Percentiles rank a stretch among this genome's conserved stretches.
Conservation (phyloP, 2,888 invertebrate genomes). For the Phortica okadai region DNA sequence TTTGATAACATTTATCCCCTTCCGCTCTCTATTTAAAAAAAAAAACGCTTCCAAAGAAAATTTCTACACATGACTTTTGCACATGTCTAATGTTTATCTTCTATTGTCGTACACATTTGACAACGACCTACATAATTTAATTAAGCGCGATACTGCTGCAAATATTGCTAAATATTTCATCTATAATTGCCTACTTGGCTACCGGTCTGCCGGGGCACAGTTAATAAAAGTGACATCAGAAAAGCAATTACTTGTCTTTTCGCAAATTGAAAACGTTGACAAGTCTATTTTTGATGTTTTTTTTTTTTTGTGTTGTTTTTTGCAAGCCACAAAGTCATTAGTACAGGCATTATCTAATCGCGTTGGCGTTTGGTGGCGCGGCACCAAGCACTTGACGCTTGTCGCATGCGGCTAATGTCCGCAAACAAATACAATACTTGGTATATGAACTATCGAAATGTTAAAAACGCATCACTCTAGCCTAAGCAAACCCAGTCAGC, state of each 20-base stretch:
- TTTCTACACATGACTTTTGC: too few species aligned
- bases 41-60: too few species aligned
- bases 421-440: background rate
- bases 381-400: too few species aligned
- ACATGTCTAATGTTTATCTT: too few species aligned
- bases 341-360: slow-evolving; percentile 75
- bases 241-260: background rate
- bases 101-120: too few species aligned
- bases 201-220: background rate
- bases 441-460: background rate
- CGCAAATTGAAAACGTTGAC: background rate
- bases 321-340: background rate
- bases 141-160: background rate
- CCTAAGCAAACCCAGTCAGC: background rate
- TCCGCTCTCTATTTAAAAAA: too few species aligned
- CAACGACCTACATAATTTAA: too few species aligned
- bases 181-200: background rate
- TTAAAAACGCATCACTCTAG: slow-evolving; percentile 4
- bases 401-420: background rate
- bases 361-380: background rate
- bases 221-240: background rate
- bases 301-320: background rate
- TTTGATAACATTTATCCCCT: too few species aligned
- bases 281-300: background rate
- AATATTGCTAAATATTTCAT: background rate